Percentiles rank a stretch among this genome's conserved stretches.
phyloP scores from a whole-genome alignment of 2,888 invertebrate species.

The Piscicola geometra region DNA sequence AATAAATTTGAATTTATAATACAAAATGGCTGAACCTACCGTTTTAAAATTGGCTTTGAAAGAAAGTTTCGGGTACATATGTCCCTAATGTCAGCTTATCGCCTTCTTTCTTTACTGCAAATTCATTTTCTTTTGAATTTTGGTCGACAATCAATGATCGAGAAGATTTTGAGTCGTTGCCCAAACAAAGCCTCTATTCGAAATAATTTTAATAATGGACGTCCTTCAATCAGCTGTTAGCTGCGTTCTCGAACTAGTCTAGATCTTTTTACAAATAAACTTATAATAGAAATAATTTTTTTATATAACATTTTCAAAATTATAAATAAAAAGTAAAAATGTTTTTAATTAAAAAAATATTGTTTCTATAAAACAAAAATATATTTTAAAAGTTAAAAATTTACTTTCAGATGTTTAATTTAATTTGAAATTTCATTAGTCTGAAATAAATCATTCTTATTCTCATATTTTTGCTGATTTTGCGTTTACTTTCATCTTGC shows the following conservation, averaged over 20 bases:
- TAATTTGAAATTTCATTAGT: no score
- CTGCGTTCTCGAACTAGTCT: background rate
- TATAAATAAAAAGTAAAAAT: no score
- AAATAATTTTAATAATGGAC: conserved; percentile 4
- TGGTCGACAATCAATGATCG: background rate
- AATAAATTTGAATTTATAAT: no score
- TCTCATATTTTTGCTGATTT: no score
- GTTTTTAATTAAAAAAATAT: no score
- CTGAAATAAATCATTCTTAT: no score
- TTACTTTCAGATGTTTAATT: no score
- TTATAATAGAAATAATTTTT: conserved; percentile 23
- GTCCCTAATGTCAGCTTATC: conserved; percentile 2
- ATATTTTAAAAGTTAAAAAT: no score
- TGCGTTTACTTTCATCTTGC: no score
- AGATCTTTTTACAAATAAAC: no score
- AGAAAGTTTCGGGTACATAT: conserved; percentile 12
- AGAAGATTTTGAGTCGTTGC: background rate
- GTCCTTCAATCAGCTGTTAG: conserved; percentile 14
- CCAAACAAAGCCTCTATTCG: conserved; percentile 6
- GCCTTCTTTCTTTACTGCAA: conserved; percentile 16
- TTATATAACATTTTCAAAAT: no score
- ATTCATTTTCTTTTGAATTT: background rate
- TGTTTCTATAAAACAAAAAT: no score
- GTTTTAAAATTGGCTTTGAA: conserved; percentile 12
- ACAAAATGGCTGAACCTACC: conserved; percentile 4